Evolutionary conservation across 2,888 invertebrate genomes (phyloP).

Genomic region (Brachypalpus laphriformis): DNA sequence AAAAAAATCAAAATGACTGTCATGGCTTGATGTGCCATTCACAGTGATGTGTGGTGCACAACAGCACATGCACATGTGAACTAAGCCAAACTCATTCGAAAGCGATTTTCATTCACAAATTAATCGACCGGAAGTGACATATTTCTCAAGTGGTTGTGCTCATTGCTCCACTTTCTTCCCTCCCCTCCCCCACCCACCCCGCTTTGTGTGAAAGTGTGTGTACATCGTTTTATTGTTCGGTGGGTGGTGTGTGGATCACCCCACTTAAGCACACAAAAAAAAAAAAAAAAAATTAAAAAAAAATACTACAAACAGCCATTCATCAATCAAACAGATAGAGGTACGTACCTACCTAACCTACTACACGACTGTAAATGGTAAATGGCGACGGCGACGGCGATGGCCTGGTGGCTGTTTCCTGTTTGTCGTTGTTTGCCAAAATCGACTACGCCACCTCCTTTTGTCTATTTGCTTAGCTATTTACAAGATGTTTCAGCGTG

Average conservation of each 20-base stretch:
- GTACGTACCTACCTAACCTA: constrained; percentile 25
- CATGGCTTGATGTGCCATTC: constrained; percentile 45
- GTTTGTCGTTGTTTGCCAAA: constrained; percentile 69
- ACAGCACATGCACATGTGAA: constrained; percentile 49
- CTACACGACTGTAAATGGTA: background rate
- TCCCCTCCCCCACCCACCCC: background rate
- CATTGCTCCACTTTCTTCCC: constrained; percentile 31
- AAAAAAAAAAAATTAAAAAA: constrained; percentile 18
- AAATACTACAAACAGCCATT: constrained; percentile 63
- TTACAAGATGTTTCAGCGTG: constrained; percentile 14
- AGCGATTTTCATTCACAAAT: constrained; percentile 74
- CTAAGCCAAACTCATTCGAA: constrained; percentile 69
- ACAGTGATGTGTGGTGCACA: constrained; percentile 38
- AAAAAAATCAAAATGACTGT: background rate
- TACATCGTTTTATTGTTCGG: constrained; percentile 33
- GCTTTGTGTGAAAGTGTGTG: background rate
- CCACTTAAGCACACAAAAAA: constrained; percentile 44
- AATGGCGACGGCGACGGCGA: no score
- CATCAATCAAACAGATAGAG: constrained; percentile 54
- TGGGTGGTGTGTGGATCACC: constrained; percentile 42
- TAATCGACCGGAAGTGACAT: constrained; percentile 75
- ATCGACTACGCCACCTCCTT: constrained; percentile 10
- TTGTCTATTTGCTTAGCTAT: constrained; percentile 41
- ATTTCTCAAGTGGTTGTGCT: constrained; percentile 72
- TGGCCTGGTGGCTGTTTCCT: constrained; percentile 61